phyloP scores from a whole-genome alignment of 2,888 invertebrate species.

The Pseudococcus viburni region DNA sequence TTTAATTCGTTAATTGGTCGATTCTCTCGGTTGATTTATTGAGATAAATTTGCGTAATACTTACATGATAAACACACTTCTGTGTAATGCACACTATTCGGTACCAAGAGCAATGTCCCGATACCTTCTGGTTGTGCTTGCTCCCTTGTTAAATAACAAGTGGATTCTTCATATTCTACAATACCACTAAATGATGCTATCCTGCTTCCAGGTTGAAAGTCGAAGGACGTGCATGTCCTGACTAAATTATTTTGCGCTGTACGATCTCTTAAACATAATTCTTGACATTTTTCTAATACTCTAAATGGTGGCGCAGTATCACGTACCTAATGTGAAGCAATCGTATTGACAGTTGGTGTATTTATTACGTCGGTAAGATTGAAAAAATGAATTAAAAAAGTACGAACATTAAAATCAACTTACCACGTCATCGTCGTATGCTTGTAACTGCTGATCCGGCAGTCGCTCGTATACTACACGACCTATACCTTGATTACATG shows the following conservation, averaged over 20 bases:
- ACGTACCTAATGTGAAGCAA: slow-evolving; percentile 74
- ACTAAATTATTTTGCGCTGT: slow-evolving; percentile 84
- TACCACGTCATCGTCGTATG: slow-evolving; percentile 90
- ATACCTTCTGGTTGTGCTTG: slow-evolving; percentile 91
- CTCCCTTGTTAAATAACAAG: slow-evolving; percentile 88
- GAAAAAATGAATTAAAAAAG: background rate
- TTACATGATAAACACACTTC: slow-evolving; percentile 91
- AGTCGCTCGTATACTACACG: slow-evolving; percentile 89
- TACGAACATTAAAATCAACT: slow-evolving; percentile 69
- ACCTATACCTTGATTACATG: slow-evolving; percentile 91
- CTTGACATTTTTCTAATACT: slow-evolving; percentile 90
- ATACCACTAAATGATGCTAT: slow-evolving; percentile 86
- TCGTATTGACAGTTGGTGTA: slow-evolving; percentile 11
- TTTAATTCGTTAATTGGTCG: background rate
- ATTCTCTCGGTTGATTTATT: background rate
- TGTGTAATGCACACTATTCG: slow-evolving; percentile 90
- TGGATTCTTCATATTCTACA: slow-evolving; percentile 90
- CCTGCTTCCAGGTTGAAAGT: slow-evolving; percentile 90
- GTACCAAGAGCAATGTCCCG: slow-evolving; percentile 89
- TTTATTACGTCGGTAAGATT: background rate
- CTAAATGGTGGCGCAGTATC: slow-evolving; percentile 89
- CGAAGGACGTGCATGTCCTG: slow-evolving; percentile 88
- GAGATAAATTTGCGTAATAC: slow-evolving; percentile 70
- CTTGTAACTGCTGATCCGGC: slow-evolving; percentile 90
- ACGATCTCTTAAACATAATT: slow-evolving; percentile 86